Percentiles rank a stretch among this genome's conserved stretches.
Evolutionary conservation across 2,888 invertebrate genomes (phyloP).

Genomic region (Cetonia aurata): DNA sequence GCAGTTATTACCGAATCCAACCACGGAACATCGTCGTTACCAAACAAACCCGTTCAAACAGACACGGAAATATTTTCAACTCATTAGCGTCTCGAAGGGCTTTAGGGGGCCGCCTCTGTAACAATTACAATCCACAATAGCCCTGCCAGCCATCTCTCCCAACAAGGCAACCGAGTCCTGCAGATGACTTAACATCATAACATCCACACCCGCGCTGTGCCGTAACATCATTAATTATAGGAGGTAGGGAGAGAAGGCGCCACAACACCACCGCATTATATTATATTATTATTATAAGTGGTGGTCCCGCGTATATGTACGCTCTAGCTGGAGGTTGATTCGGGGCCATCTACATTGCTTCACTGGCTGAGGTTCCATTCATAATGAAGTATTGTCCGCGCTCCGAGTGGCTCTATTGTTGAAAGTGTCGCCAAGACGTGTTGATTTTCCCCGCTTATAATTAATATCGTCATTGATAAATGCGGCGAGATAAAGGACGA

Average conservation of each 20-base stretch:
- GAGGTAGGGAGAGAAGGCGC: neutral
- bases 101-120: neutral
- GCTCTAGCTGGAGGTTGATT: neutral
- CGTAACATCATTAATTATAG: slow-evolving; percentile 26
- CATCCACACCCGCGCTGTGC: slow-evolving; percentile 14
- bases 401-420: slow-evolving; percentile 15
- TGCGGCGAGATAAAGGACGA: slow-evolving; percentile 18
- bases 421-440: slow-evolving; percentile 36
- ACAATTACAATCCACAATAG: slow-evolving; percentile 9
- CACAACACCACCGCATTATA: neutral
- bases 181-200: neutral
- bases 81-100: too few relatives aligned
- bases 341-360: neutral
- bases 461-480: slow-evolving; percentile 35
- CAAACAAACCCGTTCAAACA: neutral
- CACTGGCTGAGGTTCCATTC: slow-evolving; percentile 8
- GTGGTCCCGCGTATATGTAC: neutral
- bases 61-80: slow-evolving; percentile 13
- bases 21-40: too few relatives aligned
- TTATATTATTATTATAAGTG: slow-evolving; percentile 7
- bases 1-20: too few relatives aligned
- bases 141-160: too few relatives aligned
- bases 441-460: slow-evolving; percentile 19
- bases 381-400: slow-evolving; percentile 31
- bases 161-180: too few relatives aligned